These are phyloP conservation scores for Caranx melampygus DNA, from an alignment of 2,113 vertebrate genomes.

Conservation along the genomic window DNA sequence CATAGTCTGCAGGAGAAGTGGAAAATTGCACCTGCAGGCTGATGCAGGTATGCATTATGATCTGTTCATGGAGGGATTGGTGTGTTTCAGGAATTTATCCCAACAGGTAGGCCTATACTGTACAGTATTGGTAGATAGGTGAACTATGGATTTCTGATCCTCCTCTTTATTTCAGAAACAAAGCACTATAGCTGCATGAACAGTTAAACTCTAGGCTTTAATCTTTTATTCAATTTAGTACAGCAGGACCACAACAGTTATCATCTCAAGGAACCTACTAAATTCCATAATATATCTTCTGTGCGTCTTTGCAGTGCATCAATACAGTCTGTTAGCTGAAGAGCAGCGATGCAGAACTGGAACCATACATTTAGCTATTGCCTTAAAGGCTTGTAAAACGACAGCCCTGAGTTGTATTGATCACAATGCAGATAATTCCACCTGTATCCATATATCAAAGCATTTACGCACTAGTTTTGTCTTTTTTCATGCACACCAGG, in stretches of 20 bases:
- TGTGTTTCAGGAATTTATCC: neutral
- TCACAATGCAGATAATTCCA: slow-evolving; percentile 4
- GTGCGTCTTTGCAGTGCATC: neutral
- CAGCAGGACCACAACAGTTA: neutral
- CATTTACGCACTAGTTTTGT: slow-evolving; percentile 1
- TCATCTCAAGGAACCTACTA: neutral
- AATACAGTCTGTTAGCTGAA: neutral
- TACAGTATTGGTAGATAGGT: neutral
- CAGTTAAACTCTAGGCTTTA: neutral
- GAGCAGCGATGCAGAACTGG: neutral
- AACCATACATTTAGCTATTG: neutral
- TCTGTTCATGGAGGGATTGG: neutral
- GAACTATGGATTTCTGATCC: neutral
- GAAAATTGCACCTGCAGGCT: slow-evolving; percentile 17
- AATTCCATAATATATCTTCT: neutral
- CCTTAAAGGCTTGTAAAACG: neutral
- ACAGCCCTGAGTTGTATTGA: neutral
- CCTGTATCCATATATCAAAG: neutral
- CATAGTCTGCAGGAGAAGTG: slow-evolving; percentile 25
- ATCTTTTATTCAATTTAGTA: neutral
- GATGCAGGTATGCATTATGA: slow-evolving; percentile 41
- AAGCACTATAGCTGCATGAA: neutral
- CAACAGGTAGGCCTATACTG: neutral
- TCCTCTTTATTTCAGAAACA: neutral
- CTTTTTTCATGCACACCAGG: neutral